Conservation (phyloP, 2,113 vertebrate species). For the Pelusios castaneus region DNA sequence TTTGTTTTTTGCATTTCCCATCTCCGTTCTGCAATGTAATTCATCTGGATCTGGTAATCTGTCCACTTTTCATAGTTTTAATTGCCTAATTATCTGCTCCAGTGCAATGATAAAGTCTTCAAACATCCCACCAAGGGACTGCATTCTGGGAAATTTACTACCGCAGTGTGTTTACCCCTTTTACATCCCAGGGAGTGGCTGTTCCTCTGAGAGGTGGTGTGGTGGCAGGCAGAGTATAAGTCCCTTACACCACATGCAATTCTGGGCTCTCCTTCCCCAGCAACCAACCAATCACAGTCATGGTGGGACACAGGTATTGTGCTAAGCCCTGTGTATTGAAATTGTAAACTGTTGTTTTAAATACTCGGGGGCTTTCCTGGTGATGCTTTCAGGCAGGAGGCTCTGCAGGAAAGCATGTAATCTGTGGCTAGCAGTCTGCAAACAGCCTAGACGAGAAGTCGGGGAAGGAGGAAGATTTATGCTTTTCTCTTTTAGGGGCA, state of each 20-base stretch:
- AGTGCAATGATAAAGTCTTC: slow-evolving; percentile 46
- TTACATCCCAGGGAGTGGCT: neutral
- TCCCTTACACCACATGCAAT: neutral
- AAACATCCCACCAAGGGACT: neutral
- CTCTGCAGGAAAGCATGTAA: neutral
- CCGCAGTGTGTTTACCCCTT: neutral
- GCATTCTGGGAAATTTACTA: neutral
- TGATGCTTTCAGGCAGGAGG: neutral
- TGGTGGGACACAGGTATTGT: neutral
- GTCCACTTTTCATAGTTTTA: slow-evolving; percentile 54
- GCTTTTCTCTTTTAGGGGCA: neutral
- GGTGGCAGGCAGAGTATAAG: neutral
- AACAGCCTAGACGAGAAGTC: neutral
- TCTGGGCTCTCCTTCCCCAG: neutral
- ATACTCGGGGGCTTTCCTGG: neutral
- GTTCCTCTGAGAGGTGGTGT: neutral
- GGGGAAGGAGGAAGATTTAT: neutral
- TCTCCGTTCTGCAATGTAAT: neutral
- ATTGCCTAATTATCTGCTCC: slow-evolving; percentile 58
- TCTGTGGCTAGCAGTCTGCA: neutral
- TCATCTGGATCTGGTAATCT: slow-evolving; percentile 50
- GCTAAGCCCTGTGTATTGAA: neutral
- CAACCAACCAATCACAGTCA: neutral
- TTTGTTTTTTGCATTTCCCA: slow-evolving; percentile 10
- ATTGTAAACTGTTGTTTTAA: neutral